Percentiles rank a stretch among this genome's conserved stretches.
These are phyloP conservation scores for Thamnaconus septentrionalis DNA, from an alignment of 2,113 vertebrate species.

Conservation along the genomic window DNA sequence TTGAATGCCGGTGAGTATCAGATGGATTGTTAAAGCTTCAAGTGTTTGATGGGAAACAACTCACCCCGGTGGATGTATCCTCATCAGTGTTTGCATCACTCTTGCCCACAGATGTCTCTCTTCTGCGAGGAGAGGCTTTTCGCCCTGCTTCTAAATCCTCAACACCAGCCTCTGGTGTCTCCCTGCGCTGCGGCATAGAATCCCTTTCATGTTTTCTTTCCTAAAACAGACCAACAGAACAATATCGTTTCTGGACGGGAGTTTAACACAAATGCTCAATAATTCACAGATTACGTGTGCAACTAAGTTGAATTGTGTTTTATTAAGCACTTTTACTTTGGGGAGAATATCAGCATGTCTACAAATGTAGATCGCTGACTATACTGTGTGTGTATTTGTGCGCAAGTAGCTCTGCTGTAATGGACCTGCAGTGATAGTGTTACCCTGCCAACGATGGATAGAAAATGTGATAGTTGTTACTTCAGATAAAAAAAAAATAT, in stretches of 20 bases:
- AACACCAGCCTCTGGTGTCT: conserved; percentile 16
- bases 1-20: too few relatives aligned
- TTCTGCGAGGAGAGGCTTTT: conserved; percentile 39
- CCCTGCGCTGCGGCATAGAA: conserved; percentile 22
- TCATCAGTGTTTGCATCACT: conserved; percentile 28
- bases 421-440: too few relatives aligned
- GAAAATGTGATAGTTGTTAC: too few relatives aligned
- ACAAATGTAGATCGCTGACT: too few relatives aligned
- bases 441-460: too few relatives aligned
- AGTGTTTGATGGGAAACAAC: conserved; percentile 2
- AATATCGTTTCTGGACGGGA: background rate
- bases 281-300: too few relatives aligned
- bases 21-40: background rate
- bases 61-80: conserved; percentile 54
- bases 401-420: too few relatives aligned
- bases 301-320: too few relatives aligned
- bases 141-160: conserved; percentile 21
- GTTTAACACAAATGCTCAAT: background rate
- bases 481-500: too few relatives aligned
- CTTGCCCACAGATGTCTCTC: conserved; percentile 28
- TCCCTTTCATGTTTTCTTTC: conserved; percentile 56
- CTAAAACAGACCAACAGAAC: conserved; percentile 19
- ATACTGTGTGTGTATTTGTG: too few relatives aligned
- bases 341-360: too few relatives aligned
- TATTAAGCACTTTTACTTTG: too few relatives aligned